Base-by-base conservation (phyloP, 2,797 vertebrate genomes). In the Ctenopoma kingsleyae region DNA sequence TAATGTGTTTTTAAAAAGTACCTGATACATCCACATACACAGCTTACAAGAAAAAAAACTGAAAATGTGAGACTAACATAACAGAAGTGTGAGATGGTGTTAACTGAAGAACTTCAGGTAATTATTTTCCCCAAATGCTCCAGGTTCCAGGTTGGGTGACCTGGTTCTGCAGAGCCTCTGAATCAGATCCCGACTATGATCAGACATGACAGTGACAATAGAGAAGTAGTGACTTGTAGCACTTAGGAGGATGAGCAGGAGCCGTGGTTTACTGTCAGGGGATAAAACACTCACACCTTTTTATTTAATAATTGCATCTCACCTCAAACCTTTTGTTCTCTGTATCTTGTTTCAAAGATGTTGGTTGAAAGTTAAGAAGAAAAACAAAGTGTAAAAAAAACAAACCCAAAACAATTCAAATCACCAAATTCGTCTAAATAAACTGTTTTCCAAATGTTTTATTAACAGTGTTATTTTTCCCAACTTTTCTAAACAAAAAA, bases 1-100 rank as follows among this genome's bases (percentile, higher is more conserved):
- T 75, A 38, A 71, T 51, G 4, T n/a, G 52, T 57, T 61, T 84
- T 62, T 54, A 82, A 72, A 84, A 61, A 71, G 52, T 60, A 63
- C 66, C 73, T 23, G 40, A 58, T 2, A 8, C 40, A 47, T 62
- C 30, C 23, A 40, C 27, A 40, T n/a, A 10, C 80, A 82, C 55
- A 68, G 63, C 44, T 82, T 27, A 25, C 20, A n/a, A 74, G 73
- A 84, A 67, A 62, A 85, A n/a, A 79, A 76, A 86, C 74, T 46
- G 36, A 32, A 67, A 64, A 72, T n/a, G 46, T 63, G 43, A 44
- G 47, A 20, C 40, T 79, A 55, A 25, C 8, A 74, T 47, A 80
- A 68, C 74, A 27, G n/a, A 84, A 76, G 78, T 78, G 74, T 20
- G 6, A 61, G 65, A 82, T 74, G 57, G 63, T 23, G 46, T 59